Evolutionary conservation across 2,113 vertebrate species (phyloP).

Genomic region (Coptodon rendalli): DNA sequence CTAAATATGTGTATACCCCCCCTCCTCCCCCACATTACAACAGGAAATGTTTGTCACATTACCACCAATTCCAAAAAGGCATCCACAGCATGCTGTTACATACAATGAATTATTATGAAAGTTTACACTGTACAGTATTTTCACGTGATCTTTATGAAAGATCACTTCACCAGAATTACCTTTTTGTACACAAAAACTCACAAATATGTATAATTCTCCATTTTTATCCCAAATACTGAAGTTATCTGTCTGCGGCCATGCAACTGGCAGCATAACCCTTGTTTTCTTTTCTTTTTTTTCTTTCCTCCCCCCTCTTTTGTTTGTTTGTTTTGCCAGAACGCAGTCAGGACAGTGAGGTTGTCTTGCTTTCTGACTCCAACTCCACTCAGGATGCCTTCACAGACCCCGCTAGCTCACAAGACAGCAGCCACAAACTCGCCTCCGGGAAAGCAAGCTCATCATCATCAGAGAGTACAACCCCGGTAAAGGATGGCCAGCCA

Average conservation of each 20-base stretch:
- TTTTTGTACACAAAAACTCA: not conserved
- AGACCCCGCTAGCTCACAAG: slow-evolving; percentile 85
- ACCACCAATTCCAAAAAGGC: not conserved
- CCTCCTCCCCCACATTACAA: not conserved
- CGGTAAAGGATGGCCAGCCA: slow-evolving; percentile 75
- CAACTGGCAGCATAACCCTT: slow-evolving; percentile 16
- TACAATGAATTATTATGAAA: not conserved
- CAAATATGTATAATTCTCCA: not conserved
- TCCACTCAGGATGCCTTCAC: slow-evolving; percentile 93
- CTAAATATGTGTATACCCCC: not conserved
- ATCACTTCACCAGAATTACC: not conserved
- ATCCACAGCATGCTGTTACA: not conserved
- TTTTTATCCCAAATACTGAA: not conserved
- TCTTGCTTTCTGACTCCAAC: slow-evolving; percentile 92
- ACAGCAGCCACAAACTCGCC: slow-evolving; percentile 80
- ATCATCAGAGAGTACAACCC: slow-evolving; percentile 68
- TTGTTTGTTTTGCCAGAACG: slow-evolving; percentile 76
- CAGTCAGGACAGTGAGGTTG: slow-evolving; percentile 92
- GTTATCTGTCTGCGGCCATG: not conserved
- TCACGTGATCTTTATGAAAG: not conserved
- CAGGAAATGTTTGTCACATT: not conserved
- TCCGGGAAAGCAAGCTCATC: slow-evolving; percentile 75
- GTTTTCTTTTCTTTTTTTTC: not conserved
- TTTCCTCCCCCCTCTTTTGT: not conserved
- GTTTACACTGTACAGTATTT: not conserved